Base-by-base conservation (phyloP, 2,888 invertebrate genomes). In the Andrena dorsata region DNA sequence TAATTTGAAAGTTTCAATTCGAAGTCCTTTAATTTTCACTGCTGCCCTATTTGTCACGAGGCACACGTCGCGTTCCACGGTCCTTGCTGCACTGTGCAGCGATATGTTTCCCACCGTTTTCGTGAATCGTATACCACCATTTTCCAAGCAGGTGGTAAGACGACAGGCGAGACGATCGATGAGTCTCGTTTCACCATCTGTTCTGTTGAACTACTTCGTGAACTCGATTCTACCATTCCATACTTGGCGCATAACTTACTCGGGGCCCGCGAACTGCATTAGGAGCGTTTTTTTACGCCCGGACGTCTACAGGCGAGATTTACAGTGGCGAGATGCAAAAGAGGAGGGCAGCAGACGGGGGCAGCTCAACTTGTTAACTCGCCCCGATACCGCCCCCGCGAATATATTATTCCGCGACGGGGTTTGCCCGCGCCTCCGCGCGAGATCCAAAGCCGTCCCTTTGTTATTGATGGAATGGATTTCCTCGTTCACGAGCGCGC, bases 101-200 rank as follows among this genome's bases (percentile, higher is more conserved):
- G 60, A 75, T 68, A 69, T 35, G 61, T 69, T 63, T 28, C 41
- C 69, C 28, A 23, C 16, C 41, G 23, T 56, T 56, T 41, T 41
- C 23, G 30, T 41, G 10, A 30, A 60, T 58, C 70, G 41, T n/a
- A 41, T 16, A 60, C 51, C 4, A 20, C 53, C 58, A 8, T 68
- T 82, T 63, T 64, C 63, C 49, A 51, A 41, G 30, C 61, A 58
- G 51, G 32, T 30, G 28, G 73, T 76, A 78, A 73, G 75, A 81
- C 73, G 86, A 86, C 81, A 83, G 81, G 80, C 75, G 58, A 64
- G 65, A 71, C 84, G 86, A 86, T 86, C 86, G 86, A 86, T 86
- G 84, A 66, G 58, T 78, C 78, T 73, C 75, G 84, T 86, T 86
- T 86, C 81, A 58, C 86, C 86, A 86, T 86, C 81, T 86, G 84